These are phyloP conservation scores for Orussus abietinus DNA, from an alignment of 1,140 invertebrate genomes.

Conservation along the genomic window DNA sequence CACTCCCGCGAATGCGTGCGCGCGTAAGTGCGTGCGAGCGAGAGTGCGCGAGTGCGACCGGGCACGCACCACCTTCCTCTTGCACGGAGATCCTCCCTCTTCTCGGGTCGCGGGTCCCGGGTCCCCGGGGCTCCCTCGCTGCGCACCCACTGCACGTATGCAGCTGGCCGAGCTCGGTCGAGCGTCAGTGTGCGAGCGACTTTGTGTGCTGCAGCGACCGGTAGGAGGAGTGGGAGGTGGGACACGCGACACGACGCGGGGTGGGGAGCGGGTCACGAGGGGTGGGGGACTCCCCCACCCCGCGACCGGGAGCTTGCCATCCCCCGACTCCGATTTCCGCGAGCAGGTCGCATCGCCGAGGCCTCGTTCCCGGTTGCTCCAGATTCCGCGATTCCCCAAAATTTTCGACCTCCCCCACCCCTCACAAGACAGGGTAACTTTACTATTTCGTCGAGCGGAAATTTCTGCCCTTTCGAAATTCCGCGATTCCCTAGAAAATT, in stretches of 20 bases:
- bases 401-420: too few species aligned
- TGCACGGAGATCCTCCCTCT: too few species aligned
- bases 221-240: slow-evolving; percentile 45
- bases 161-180: too few species aligned
- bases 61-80: background rate
- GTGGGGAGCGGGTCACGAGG: slow-evolving; percentile 26
- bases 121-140: too few species aligned
- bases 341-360: slow-evolving; percentile 18
- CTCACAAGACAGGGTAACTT: too few species aligned
- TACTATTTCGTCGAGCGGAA: too few species aligned
- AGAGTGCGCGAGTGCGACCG: slow-evolving; percentile 2
- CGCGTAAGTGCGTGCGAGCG: background rate
- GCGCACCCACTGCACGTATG: background rate
- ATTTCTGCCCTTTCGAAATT: too few species aligned
- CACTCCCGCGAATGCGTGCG: slow-evolving; percentile 24
- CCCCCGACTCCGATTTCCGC: slow-evolving; percentile 2
- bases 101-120: background rate
- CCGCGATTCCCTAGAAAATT: too few species aligned
- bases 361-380: too few species aligned
- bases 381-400: too few species aligned
- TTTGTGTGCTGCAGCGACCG: slow-evolving; percentile 6
- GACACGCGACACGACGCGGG: slow-evolving; percentile 47
- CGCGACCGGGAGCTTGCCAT: slow-evolving; percentile 15
- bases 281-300: slow-evolving; percentile 13
- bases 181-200: too few species aligned